Evolutionary conservation across 2,888 invertebrate genomes (phyloP).

Genomic region (Norana najaformis): DNA sequence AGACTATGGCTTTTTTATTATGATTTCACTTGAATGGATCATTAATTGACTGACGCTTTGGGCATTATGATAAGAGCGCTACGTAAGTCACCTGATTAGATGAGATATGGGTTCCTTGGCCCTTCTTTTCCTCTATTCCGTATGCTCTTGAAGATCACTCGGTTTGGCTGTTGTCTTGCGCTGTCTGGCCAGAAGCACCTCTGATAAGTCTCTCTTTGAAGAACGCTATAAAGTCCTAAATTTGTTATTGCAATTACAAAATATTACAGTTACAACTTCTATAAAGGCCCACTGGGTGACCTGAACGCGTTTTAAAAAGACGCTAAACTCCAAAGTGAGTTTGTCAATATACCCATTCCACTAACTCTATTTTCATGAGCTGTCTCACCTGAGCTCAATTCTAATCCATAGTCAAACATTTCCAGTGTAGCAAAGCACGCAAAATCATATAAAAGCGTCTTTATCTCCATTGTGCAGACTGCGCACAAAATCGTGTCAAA

Average conservation of each 20-base stretch:
- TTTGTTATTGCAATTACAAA: not conserved
- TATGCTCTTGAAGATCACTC: too few relatives aligned
- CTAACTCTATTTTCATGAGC: not conserved
- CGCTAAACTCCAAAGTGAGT: not conserved
- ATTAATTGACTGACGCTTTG: too few relatives aligned
- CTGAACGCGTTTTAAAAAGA: not conserved
- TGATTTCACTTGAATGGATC: too few relatives aligned
- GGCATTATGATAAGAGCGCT: too few relatives aligned
- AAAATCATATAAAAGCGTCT: not conserved
- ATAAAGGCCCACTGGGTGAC: not conserved
- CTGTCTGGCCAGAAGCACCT: too few relatives aligned
- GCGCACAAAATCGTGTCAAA: not conserved
- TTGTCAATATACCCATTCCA: not conserved
- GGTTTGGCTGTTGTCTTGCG: too few relatives aligned
- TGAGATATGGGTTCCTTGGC: too few relatives aligned
- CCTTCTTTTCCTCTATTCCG: too few relatives aligned
- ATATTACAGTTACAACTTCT: not conserved
- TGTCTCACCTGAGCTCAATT: constrained; percentile 2
- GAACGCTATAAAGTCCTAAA: too few relatives aligned
- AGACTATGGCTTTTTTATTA: not conserved
- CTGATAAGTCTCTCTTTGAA: too few relatives aligned
- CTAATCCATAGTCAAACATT: constrained; percentile 1
- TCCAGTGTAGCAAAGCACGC: not conserved
- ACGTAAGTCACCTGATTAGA: too few relatives aligned
- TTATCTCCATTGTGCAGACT: not conserved